These are phyloP conservation scores for Tetraneura akinire DNA, from an alignment of 1,140 invertebrate genomes.

Conservation along the genomic window DNA sequence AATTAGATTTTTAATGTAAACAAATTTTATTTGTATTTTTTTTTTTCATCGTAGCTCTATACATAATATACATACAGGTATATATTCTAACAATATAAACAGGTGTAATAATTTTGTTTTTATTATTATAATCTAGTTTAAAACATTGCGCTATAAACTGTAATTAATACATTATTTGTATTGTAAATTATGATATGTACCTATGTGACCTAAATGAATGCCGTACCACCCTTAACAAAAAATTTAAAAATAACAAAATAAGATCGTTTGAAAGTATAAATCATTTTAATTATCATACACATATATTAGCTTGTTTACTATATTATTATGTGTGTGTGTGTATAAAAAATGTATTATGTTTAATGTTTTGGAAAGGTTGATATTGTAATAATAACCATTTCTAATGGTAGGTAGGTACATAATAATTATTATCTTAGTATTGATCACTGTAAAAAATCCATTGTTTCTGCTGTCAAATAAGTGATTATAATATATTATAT, in stretches of 20 bases:
- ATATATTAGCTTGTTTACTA: neutral
- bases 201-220: neutral
- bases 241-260: neutral
- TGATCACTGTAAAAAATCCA: neutral
- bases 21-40: neutral
- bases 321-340: too few relatives aligned
- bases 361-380: neutral
- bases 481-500: too few relatives aligned
- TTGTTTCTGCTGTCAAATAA: neutral
- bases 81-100: neutral
- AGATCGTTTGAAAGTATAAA: constrained; percentile 7
- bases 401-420: too few relatives aligned
- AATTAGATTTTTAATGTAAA: neutral
- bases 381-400: too few relatives aligned
- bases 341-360: neutral
- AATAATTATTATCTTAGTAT: neutral
- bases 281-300: neutral
- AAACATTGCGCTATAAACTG: neutral
- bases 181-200: neutral
- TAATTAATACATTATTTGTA: neutral
- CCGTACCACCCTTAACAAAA: neutral
- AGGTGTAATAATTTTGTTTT: neutral
- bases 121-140: neutral
- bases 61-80: too few relatives aligned
- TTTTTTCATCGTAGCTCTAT: too few relatives aligned